Evolutionary conservation across 2,113 vertebrate genomes (phyloP).

Genomic region (Motacilla tschutschensis): DNA sequence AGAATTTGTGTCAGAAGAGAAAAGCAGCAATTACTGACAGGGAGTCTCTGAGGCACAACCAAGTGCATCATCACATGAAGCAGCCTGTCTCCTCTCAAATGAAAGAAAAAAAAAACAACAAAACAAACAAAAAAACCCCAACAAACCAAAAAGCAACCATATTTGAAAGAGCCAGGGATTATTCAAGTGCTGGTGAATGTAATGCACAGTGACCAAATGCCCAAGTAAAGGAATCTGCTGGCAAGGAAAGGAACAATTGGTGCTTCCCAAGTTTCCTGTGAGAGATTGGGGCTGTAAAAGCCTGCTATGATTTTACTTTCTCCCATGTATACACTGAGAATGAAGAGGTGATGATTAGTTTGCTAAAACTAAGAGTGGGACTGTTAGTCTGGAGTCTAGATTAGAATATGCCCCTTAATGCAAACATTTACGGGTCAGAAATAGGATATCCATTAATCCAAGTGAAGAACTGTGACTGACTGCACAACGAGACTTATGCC

Average conservation of each 20-base stretch:
- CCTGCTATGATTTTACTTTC: not conserved
- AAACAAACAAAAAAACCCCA: not conserved
- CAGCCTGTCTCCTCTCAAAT: not conserved
- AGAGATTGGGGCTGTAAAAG: not conserved
- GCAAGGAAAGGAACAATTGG: not conserved
- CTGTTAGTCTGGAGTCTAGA: not conserved
- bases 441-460: not conserved
- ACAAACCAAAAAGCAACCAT: not conserved
- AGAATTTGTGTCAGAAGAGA: not conserved
- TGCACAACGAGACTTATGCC: not conserved
- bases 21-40: not conserved
- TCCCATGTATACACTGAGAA: not conserved
- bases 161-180: not conserved
- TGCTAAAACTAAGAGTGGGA: not conserved
- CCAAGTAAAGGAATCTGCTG: not conserved
- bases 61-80: not conserved
- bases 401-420: not conserved
- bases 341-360: not conserved
- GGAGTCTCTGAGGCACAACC: not conserved
- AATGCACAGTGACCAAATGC: not conserved
- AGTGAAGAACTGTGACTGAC: not conserved
- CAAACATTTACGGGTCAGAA: not conserved
- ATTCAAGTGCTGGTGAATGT: not conserved
- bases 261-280: not conserved
- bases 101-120: fast-evolving